Evolutionary conservation across 2,888 invertebrate species (phyloP).

Genomic region (Scrobipalpa costella): DNA sequence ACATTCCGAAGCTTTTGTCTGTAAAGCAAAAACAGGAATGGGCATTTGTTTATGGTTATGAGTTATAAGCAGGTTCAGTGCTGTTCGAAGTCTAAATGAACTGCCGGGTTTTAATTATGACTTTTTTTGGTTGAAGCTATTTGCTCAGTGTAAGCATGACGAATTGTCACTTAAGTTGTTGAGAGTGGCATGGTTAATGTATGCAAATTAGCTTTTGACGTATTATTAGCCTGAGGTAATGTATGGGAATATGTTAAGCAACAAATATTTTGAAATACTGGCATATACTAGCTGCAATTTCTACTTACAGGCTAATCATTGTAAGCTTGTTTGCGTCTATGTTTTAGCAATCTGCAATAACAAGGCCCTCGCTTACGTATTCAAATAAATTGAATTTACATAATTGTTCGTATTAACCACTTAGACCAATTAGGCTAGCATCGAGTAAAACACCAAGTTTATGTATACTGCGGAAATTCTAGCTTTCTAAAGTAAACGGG

Average conservation of each 20-base stretch:
- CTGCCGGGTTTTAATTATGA: slow-evolving; percentile 12
- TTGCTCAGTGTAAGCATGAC: slow-evolving; percentile 10
- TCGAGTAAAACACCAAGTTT: slow-evolving; percentile 49
- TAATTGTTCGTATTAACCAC: slow-evolving; percentile 37
- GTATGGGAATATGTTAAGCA: slow-evolving; percentile 7
- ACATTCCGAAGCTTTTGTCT: slow-evolving; percentile 24
- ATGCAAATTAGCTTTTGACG: not conserved
- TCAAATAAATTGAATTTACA: slow-evolving; percentile 23
- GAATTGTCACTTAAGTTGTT: slow-evolving; percentile 8
- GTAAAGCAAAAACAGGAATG: slow-evolving; percentile 21
- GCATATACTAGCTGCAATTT: not conserved
- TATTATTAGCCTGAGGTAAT: not conserved
- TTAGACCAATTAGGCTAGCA: slow-evolving; percentile 45
- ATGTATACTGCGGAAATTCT: slow-evolving; percentile 54
- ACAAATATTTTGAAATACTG: not conserved
- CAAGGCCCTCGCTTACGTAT: slow-evolving; percentile 10
- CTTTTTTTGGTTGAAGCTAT: not conserved
- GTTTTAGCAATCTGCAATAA: slow-evolving; percentile 17
- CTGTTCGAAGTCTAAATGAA: not conserved
- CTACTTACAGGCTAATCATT: not conserved
- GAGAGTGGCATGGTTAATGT: not conserved
- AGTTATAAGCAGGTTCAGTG: slow-evolving; percentile 15
- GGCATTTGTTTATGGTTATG: slow-evolving; percentile 18
- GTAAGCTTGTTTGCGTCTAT: not conserved
- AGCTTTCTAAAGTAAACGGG: slow-evolving; percentile 32